Base-by-base conservation (phyloP, 2,888 invertebrate genomes). In the Megalurothrips usitatus region DNA sequence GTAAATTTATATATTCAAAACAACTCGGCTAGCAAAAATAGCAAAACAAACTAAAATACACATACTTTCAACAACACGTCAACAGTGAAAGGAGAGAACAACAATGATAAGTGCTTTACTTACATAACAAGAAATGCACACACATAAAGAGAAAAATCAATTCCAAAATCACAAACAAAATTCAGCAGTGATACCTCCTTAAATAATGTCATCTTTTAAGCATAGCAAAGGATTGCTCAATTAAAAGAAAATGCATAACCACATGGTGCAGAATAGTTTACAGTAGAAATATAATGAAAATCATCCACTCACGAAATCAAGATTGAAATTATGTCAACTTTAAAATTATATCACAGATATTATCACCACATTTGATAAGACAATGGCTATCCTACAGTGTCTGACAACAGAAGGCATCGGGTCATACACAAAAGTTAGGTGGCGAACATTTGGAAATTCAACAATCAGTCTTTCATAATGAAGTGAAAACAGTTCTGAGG, bases 321-420 rank as follows among this genome's bases (percentile, higher is more conserved):
- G 23, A 75, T 75, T 75, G 23, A 8, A 75, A 26, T 75, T 23
- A 26, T 23, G 68, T 75, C 68, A 75, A 75, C 68, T 75, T 75
- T 75, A 75, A 75, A 75, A 75, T 12, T 75, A 75, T 75, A 75
- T 75, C 68, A 75, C 68, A 75, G 68, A 75, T 26, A 75, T 26
- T 26, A 75, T 75, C 68, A 75, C 68, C 68, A 26, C 68, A 26
- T 23, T n/a, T 58, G 58, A 58, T 19, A n/a, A 58, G 58, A 58
- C 58, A 17, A 58, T n/a, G 34, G 34, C 34, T 43, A 43, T 43
- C 34, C 34, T 43, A 43, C 34, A 43, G 34, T 43, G 34, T 43
- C 34, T 43, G 34, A 43, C 34, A 43, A 43, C 6, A 43, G 34
- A 43, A 43, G 34, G 34, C 6, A 4, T 43, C 3, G 6, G 34